Evolutionary conservation across 92 coral and sea anemone species (phyloP).

Genomic region (Plumapathes pennacea): DNA sequence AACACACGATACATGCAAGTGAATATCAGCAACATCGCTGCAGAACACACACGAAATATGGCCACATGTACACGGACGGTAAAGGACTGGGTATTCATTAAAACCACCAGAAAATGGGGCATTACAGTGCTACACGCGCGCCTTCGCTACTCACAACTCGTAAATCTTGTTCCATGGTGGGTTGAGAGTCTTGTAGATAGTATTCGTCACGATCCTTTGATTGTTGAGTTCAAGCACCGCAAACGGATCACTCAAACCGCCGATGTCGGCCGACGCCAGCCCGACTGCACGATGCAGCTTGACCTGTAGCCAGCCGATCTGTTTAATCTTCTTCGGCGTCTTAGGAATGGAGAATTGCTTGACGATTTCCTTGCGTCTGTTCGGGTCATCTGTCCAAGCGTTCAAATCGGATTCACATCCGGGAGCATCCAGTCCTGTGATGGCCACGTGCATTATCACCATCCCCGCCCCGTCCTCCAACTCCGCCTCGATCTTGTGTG

Average conservation of each 20-base stretch:
- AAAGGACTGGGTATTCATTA: no score
- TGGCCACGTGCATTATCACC: slow-evolving; percentile 79
- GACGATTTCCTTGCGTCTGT: slow-evolving; percentile 56
- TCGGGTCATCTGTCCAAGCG: slow-evolving; percentile 71
- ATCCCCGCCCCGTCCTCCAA: slow-evolving; percentile 95
- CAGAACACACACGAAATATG: no score
- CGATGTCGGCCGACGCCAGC: slow-evolving; percentile 94
- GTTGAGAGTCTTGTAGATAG: slow-evolving; percentile 94
- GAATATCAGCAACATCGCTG: no score
- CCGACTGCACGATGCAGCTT: slow-evolving; percentile 98
- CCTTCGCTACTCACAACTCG: slow-evolving; percentile 87
- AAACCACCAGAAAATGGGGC: no score
- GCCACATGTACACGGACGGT: no score
- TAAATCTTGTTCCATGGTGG: slow-evolving; percentile 95
- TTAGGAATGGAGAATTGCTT: slow-evolving; percentile 65
- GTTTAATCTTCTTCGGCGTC: slow-evolving; percentile 93
- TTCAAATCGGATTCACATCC: slow-evolving; percentile 94
- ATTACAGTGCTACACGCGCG: no score
- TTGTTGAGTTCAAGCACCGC: slow-evolving; percentile 88
- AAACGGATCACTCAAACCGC: slow-evolving; percentile 95
- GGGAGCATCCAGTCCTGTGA: slow-evolving; percentile 84
- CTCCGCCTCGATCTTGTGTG: slow-evolving; percentile 95
- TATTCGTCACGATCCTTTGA: slow-evolving; percentile 80
- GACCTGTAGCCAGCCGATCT: slow-evolving; percentile 95
- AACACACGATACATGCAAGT: no score